These are phyloP conservation scores for Anguilla obscura DNA, from an alignment of 2,797 vertebrate species.

Conservation along the genomic window DNA sequence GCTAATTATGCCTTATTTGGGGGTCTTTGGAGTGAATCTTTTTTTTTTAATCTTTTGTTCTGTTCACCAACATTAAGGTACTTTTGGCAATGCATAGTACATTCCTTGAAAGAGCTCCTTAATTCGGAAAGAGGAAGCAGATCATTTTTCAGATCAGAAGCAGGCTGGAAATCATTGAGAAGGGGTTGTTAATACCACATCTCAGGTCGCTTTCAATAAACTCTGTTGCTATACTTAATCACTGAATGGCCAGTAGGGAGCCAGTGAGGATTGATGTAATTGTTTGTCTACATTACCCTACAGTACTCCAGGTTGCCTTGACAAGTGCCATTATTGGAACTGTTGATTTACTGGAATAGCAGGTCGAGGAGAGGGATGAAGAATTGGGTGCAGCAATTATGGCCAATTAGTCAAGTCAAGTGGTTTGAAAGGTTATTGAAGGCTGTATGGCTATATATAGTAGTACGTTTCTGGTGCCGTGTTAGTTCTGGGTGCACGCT, in stretches of 20 bases:
- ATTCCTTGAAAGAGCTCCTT: constrained; percentile 47
- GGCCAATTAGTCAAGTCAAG: constrained; percentile 17
- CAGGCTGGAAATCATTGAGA: not conserved
- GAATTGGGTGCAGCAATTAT: not conserved
- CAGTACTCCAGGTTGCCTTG: not conserved
- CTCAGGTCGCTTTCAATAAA: not conserved
- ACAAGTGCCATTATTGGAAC: not conserved
- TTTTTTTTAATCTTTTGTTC: not conserved
- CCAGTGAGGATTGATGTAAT: not conserved
- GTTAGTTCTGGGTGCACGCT: not conserved
- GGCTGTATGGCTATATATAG: not conserved
- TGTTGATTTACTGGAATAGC: constrained; percentile 18
- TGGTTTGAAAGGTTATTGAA: not conserved
- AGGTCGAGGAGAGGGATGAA: not conserved
- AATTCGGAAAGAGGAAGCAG: constrained; percentile 54
- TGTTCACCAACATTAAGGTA: constrained; percentile 48
- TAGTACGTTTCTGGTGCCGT: not conserved
- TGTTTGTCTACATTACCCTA: not conserved
- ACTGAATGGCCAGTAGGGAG: constrained; percentile 14
- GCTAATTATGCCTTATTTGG: constrained; percentile 37
- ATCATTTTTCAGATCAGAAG: constrained; percentile 43
- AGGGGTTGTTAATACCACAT: not conserved
- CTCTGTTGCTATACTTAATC: not conserved
- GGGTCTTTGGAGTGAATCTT: not conserved
- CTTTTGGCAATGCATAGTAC: constrained; percentile 47